Percentiles rank a stretch among this genome's conserved stretches.
phyloP scores from a whole-genome alignment of 2,797 vertebrate genomes.

The Pangasius larnaudii region DNA sequence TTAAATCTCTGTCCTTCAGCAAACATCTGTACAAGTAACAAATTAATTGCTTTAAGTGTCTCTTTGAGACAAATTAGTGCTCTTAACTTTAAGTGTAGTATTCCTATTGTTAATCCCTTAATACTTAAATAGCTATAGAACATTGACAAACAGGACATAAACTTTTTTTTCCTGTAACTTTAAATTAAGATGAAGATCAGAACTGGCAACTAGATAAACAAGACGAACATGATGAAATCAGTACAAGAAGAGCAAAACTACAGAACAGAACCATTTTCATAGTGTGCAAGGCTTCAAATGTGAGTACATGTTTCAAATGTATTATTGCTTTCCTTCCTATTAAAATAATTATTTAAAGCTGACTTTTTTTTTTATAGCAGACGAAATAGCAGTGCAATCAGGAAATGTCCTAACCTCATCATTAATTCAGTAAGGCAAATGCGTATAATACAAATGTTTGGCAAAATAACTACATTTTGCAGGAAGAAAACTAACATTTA shows the following conservation, averaged over 20 bases:
- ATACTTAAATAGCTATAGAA: constrained; percentile 39
- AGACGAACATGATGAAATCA: not conserved
- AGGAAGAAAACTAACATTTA: constrained; percentile 35
- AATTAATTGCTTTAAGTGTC: constrained; percentile 34
- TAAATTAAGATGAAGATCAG: constrained; percentile 9
- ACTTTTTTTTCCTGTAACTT: not conserved
- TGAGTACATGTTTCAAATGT: constrained; percentile 15
- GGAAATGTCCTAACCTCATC: not conserved
- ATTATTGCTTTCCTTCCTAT: constrained; percentile 44
- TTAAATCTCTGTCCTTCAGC: constrained; percentile 41
- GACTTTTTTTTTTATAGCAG: not conserved
- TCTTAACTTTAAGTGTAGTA: constrained; percentile 24
- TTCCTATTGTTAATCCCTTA: not conserved
- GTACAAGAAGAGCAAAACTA: not conserved
- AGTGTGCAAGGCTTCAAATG: constrained; percentile 6
- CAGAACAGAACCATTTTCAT: constrained; percentile 5
- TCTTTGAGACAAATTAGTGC: constrained; percentile 36
- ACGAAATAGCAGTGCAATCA: constrained; percentile 8
- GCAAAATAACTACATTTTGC: constrained; percentile 43
- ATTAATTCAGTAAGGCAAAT: constrained; percentile 46
- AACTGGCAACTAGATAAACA: constrained; percentile 11
- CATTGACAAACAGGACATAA: constrained; percentile 54
- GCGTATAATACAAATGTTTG: constrained; percentile 37
- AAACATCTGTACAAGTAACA: constrained; percentile 32
- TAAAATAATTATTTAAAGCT: constrained; percentile 22